phyloP scores from a whole-genome alignment of 2,113 vertebrate genomes.

The Vulpes ferrilata region DNA sequence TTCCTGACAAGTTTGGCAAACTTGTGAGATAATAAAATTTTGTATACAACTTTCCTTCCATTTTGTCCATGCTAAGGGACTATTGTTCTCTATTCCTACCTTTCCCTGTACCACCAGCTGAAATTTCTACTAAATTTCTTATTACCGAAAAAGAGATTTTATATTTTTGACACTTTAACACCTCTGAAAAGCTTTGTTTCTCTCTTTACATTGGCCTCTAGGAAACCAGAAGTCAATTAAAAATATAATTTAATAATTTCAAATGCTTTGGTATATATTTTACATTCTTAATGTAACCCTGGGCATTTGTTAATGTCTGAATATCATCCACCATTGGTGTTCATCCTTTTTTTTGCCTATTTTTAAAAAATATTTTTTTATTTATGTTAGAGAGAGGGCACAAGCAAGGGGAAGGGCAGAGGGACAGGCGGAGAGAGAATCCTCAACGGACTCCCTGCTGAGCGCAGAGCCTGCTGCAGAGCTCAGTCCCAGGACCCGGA shows the following conservation, averaged over 20 bases:
- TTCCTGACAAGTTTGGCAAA: not conserved
- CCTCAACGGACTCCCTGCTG: not conserved
- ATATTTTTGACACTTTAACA: not conserved
- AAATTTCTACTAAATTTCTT: not conserved
- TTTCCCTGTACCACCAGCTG: not conserved
- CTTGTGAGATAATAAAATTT: not conserved
- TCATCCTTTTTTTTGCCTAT: not conserved
- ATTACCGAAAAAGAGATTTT: not conserved
- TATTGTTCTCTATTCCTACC: not conserved
- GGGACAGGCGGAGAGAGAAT: not conserved
- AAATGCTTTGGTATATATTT: not conserved
- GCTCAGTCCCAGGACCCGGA: not conserved
- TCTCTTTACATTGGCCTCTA: not conserved
- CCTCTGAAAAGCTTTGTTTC: not conserved
- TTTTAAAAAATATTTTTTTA: not conserved
- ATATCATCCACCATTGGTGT: not conserved
- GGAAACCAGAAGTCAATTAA: not conserved
- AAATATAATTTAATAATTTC: not conserved
- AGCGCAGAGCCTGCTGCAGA: not conserved
- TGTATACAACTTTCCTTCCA: not conserved
- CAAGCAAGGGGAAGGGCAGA: not conserved
- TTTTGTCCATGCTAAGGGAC: not conserved
- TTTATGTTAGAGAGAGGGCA: not conserved
- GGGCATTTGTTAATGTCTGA: not conserved
- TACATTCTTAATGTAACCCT: not conserved